phyloP scores from a whole-genome alignment of 2,888 invertebrate genomes.

The Morpho achilles region DNA sequence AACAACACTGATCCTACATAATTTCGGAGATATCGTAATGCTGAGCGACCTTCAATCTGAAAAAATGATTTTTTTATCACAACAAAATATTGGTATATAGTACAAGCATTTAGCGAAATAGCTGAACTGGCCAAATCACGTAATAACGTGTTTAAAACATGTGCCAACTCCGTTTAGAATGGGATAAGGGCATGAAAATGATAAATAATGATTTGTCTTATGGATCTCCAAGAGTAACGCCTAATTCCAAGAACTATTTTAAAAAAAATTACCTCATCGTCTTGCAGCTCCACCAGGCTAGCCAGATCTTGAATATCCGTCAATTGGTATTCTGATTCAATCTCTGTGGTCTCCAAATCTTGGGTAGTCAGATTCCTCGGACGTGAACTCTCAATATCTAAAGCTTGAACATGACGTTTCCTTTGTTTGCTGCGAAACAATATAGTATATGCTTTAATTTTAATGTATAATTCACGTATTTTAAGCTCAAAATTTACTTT shows the following conservation, averaged over 20 bases:
- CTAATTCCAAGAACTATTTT: too few species aligned
- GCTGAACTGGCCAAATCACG: too few species aligned
- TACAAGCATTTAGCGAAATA: too few species aligned
- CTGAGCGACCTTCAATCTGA: conserved; percentile 54
- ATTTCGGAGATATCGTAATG: conserved; percentile 46
- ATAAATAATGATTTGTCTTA: too few species aligned
- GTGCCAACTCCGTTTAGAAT: too few species aligned
- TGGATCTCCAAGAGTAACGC: too few species aligned
- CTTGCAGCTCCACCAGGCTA: conserved; percentile 51
- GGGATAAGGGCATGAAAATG: too few species aligned
- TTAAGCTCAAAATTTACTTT: too few species aligned
- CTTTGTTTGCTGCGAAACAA: conserved; percentile 1
- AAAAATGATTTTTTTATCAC: not conserved
- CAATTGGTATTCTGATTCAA: conserved; percentile 23
- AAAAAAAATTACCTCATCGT: conserved; percentile 47
- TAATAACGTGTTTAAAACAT: too few species aligned
- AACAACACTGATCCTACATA: conserved; percentile 49
- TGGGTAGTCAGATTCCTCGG: conserved; percentile 42
- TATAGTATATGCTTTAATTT: too few species aligned
- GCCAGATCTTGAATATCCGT: conserved; percentile 48
- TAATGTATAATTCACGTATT: too few species aligned
- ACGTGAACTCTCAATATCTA: conserved; percentile 44
- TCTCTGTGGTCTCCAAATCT: conserved; percentile 21
- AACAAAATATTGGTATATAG: too few species aligned
- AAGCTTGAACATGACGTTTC: conserved; percentile 31